Conservation (phyloP, 2,888 invertebrate genomes). For the Leuctra nigra region DNA sequence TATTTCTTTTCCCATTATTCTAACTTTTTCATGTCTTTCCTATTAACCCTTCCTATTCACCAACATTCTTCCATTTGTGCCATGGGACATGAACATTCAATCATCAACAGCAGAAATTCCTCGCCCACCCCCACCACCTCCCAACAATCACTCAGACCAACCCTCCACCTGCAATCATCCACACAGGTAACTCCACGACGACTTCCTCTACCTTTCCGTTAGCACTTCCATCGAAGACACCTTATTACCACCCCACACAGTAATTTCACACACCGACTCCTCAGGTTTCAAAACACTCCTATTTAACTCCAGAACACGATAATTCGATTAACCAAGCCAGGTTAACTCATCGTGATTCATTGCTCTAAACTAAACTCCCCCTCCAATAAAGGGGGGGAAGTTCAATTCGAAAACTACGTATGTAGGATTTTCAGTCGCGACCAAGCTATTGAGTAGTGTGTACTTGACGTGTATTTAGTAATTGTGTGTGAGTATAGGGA, state of each 20-base stretch:
- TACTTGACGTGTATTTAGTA: no score
- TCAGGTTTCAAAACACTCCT: slow-evolving; percentile 7
- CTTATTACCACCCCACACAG: slow-evolving; percentile 1
- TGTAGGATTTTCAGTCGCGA: no score
- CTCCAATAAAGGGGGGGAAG: background rate
- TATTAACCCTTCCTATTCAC: no score
- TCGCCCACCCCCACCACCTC: no score
- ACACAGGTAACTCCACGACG: slow-evolving; percentile 7
- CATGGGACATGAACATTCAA: no score
- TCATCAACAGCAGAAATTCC: no score
- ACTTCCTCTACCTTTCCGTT: slow-evolving; percentile 4
- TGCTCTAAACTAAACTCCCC: background rate
- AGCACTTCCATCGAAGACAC: background rate
- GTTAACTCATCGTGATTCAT: slow-evolving; percentile 14
- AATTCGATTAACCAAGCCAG: slow-evolving; percentile 18
- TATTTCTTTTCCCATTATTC: no score
- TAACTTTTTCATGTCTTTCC: no score
- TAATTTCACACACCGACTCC: background rate
- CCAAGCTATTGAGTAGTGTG: no score
- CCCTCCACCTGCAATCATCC: background rate
- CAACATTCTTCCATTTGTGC: no score
- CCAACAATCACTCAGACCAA: no score
- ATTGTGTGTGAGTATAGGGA: background rate
- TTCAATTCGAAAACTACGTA: background rate
- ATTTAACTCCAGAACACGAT: slow-evolving; percentile 10